Evolutionary conservation across 64 coral and sea anemone species (phyloP), one percentile per base, ranked within the genome.

Genomic region (Astreopora myriophthalma): DNA sequence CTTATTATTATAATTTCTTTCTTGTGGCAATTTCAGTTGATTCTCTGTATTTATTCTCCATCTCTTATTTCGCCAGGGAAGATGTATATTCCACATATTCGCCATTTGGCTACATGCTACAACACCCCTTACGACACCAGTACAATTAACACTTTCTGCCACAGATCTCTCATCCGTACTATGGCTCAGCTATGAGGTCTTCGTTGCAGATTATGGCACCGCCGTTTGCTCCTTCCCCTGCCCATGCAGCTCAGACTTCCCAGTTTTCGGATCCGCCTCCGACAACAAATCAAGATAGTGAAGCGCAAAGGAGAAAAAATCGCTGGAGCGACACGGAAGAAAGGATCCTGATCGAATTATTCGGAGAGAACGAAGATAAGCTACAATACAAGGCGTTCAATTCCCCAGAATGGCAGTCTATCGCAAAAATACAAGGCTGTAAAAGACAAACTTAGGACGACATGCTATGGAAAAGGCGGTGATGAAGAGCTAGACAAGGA

Each of bases 11-110:
- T 62, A 44, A 44, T 44, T 86, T 62, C 85, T 71, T 87, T 87
- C 70, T 87, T 74, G 3, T 87, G 2, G 39, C 28, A 63, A 23
- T 57, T 73, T 44, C 40, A 5, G 69, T 87, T 31, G 42, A 71
- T 87, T 71, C 66, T 87, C 39, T 44, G 40, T 8, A 44, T 44
- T 44, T 44, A 44, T 44, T 44, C 40, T 44, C 40, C 1, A 44
- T 44, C n/a, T 71, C n/a, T 87, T 33, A 34, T 73, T 87, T 49
- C 67, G 73, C 66, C 23, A 87, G 85, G 25, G 85, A 87, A 87
- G 85, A 72, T 87, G 40, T 37, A 87, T 70, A 71, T 71, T 27
- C 84, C 29, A 87, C 38, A 52, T 66, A 9, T 34, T 40, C 37
- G 51, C 67, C 66, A 35, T 68, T 67, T 65, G 34, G 48, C 34